Percentiles rank a stretch among this genome's conserved stretches.
Conservation (phyloP, 2,888 invertebrate genomes). For the Temnothorax unifasciatus region DNA sequence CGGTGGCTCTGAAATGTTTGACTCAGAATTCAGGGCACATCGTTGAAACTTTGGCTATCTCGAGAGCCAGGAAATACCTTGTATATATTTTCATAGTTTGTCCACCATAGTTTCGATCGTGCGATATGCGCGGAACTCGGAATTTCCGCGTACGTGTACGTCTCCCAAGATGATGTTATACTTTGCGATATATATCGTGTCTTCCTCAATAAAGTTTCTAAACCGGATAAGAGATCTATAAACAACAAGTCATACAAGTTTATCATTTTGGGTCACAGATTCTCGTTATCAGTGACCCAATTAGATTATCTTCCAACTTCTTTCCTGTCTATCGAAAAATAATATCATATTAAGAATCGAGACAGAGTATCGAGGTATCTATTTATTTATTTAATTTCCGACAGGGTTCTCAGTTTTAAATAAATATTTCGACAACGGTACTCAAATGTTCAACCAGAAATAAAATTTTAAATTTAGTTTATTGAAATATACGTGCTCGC, state of each 20-base stretch:
- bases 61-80: background rate
- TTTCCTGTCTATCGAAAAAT: background rate
- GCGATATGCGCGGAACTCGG: conserved; percentile 17
- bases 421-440: background rate
- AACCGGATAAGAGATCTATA: conserved; percentile 20
- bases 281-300: background rate
- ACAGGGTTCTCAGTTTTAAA: background rate
- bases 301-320: background rate
- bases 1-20: background rate
- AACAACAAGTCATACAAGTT: background rate
- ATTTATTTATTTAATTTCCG: background rate
- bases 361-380: background rate
- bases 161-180: conserved; percentile 35
- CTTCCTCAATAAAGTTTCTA: conserved; percentile 25
- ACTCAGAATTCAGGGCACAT: background rate
- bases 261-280: background rate
- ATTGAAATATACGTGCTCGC: background rate
- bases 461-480: background rate
- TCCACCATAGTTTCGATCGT: conserved; percentile 18
- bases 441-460: background rate
- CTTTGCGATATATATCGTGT: background rate
- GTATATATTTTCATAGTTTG: conserved; percentile 27
- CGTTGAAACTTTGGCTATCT: conserved; percentile 29
- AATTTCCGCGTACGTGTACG: conserved; percentile 5
- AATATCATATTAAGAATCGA: background rate